Evolutionary conservation across 2,888 invertebrate species (phyloP), one percentile per base, ranked within the genome.

Genomic region (Oligia strigilis): DNA sequence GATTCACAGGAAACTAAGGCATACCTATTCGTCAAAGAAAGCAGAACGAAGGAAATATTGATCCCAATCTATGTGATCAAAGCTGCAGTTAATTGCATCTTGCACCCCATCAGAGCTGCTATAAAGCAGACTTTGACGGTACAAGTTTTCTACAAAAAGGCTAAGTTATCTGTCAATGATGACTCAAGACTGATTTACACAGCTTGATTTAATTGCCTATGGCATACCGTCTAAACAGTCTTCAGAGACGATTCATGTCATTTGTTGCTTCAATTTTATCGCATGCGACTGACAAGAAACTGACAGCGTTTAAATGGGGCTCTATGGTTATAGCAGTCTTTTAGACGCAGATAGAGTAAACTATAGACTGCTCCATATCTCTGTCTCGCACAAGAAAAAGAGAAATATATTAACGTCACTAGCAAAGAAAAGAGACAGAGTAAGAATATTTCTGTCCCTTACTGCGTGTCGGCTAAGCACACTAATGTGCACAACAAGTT

Each of bases 11-110:
- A 29, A 52, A n/a, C 55, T 43, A 40, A 23, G n/a, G 23, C 9
- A 46, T 64, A 36, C 36, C n/a, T 67, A 46, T 52, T 70, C 4
- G 19, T 52, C 19, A n/a, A 60, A 60, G n/a, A 19, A 72, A 58
- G 6, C 49, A 60, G n/a, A 72, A 60, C 40, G n/a, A 49, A 69
- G 6, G 17, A 69, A 74, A 69, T 49, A n/a, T 67, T 36, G 43
- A 62, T 43, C n/a, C n/a, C 4, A 58, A 46, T 69, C 17, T 17
- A 69, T n/a, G 17, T 46, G n/a, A 46, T 69, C 67, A 67, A 67
- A 17, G 17, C 4, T n/a, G n/a, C n/a, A n/a, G 9, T n/a, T 67
- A n/a, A n/a, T 9, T 67, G 43, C 43, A n/a, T 2, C n/a, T 9
- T 67, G 43, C 43, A n/a, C 4, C n/a, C 14, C n/a, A 43, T 43